Evolutionary conservation across 1,140 invertebrate species (phyloP), one percentile per base, ranked within the genome.

Genomic region (Drosophila rufa): DNA sequence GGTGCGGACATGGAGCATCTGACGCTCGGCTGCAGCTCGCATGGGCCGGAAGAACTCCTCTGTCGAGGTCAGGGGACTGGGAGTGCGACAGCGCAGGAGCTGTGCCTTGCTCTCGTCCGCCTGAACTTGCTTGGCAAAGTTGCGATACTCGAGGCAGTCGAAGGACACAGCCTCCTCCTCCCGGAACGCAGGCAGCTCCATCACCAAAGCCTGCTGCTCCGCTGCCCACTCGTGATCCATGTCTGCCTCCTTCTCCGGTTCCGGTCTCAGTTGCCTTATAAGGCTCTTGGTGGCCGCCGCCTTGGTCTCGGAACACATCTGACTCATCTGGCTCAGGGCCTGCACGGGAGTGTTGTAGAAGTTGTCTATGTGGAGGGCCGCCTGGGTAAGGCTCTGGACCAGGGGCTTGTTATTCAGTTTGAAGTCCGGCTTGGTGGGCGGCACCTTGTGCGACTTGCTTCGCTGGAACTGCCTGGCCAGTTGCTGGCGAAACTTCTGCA

Each of bases 401-500:
- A 92, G 14, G 0, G 75, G 75, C 0, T 55, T 71, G 65, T 92
- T 69, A 27, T 89, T 87, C 0, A 92, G 56, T 7, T 80, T 82
- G 7, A 92, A 86, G 36, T 84, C 85, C 1, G 85, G 85, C 48
- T 90, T 91, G 4, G 65, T 77, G 22, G 84, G 86, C 3, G 76
- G 78, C 38, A 91, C 74, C 1, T 48, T 59, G 9, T 75, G 55
- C 1, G 36, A 69, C 9, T 65, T 64, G 3, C 40, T 74, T 0
- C 57, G 46, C 33, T 68, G 59, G 38, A 81, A 69, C 42, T 92
- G 80, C 19, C 89, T 82, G 46, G 82, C 84, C 56, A 92, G 42
- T 47, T 92, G 90, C 50, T 91, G 79, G 8, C 92, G 92, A 33
- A 93, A 93, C 75, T 93, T 91, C 7, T 92, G 65, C 46, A 93